These are phyloP conservation scores for Drosophila anomelani DNA, from an alignment of 2,888 invertebrate species.

Conservation along the genomic window DNA sequence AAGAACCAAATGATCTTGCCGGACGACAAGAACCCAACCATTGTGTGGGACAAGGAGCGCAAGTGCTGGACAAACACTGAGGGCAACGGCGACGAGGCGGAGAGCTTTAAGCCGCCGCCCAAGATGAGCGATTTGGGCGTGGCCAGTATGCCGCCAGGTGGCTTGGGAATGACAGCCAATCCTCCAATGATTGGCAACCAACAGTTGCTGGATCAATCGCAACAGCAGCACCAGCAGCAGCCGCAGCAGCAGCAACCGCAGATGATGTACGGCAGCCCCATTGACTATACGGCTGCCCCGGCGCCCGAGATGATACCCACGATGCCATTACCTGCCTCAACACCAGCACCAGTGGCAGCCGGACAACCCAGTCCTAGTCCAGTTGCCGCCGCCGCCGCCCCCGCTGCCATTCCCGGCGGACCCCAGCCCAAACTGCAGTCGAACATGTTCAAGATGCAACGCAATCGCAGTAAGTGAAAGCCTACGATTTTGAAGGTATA, in stretches of 20 bases:
- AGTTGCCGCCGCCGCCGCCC: constrained; percentile 3
- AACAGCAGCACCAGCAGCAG: constrained; percentile 33
- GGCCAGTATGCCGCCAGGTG: not conserved
- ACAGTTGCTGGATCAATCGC: constrained; percentile 24
- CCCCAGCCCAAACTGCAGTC: constrained; percentile 84
- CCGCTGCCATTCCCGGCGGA: constrained; percentile 40
- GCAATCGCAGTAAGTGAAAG: constrained; percentile 88
- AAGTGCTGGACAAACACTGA: constrained; percentile 95
- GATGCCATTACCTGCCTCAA: constrained; percentile 31
- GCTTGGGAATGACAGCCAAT: constrained; percentile 35
- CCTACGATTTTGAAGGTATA: not conserved
- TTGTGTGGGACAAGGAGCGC: constrained; percentile 95
- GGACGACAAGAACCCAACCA: constrained; percentile 96
- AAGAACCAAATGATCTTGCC: constrained; percentile 98
- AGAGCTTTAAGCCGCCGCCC: constrained; percentile 88
- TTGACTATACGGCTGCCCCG: constrained; percentile 35
- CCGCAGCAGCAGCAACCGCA: constrained; percentile 4
- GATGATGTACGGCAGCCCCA: constrained; percentile 31
- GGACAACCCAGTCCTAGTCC: not conserved
- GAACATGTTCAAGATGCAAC: constrained; percentile 93
- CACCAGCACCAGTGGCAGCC: constrained; percentile 28
- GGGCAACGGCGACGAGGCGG: constrained; percentile 85
- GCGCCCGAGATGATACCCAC: constrained; percentile 25
- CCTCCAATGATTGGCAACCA: constrained; percentile 23
- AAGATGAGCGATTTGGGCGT: constrained; percentile 86